A percentile compares a stretch with the other conserved stretches of the same genome.
phyloP scores from a whole-genome alignment of 30 jellyfish, hydroid and myxozoan species.

The Calvadosia cruxmelitensis region DNA sequence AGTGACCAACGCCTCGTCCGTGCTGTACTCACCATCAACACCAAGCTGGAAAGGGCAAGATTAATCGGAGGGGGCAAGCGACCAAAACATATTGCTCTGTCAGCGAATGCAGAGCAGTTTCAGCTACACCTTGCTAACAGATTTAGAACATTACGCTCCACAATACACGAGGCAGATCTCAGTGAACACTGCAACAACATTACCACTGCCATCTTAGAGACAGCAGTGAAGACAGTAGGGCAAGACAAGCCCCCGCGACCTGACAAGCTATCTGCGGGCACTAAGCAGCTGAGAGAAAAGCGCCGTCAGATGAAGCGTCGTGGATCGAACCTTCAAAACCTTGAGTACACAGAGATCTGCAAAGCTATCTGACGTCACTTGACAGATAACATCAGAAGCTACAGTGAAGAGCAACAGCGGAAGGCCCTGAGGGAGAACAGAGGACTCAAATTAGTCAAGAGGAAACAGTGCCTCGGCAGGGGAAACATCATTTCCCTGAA shows the following conservation, averaged over 20 bases:
- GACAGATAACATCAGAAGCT: constrained; percentile 7
- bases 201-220: constrained; percentile 27
- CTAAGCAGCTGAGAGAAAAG: background rate
- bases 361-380: constrained; percentile 18
- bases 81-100: constrained; percentile 20
- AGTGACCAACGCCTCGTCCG: constrained; percentile 35
- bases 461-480: too few species aligned
- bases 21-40: too few species aligned
- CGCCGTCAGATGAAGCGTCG: background rate
- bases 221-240: constrained; percentile 15
- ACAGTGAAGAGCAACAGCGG: constrained; percentile 7
- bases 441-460: constrained; percentile 7
- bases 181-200: constrained; percentile 6
- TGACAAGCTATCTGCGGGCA: background rate
- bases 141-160: constrained; percentile 7
- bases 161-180: constrained; percentile 21
- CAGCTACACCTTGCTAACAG: constrained; percentile 29
- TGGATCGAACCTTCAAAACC: too few species aligned
- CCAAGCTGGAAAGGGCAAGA: constrained; percentile 24
- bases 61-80: constrained; percentile 18
- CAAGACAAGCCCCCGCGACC: background rate
- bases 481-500: background rate
- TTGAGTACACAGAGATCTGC: constrained; percentile 20
- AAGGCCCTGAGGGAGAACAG: constrained; percentile 11
- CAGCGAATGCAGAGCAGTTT: constrained; percentile 12